These are phyloP conservation scores for Oncorhynchus kisutch DNA, from an alignment of 2,113 vertebrate genomes.

Conservation along the genomic window DNA sequence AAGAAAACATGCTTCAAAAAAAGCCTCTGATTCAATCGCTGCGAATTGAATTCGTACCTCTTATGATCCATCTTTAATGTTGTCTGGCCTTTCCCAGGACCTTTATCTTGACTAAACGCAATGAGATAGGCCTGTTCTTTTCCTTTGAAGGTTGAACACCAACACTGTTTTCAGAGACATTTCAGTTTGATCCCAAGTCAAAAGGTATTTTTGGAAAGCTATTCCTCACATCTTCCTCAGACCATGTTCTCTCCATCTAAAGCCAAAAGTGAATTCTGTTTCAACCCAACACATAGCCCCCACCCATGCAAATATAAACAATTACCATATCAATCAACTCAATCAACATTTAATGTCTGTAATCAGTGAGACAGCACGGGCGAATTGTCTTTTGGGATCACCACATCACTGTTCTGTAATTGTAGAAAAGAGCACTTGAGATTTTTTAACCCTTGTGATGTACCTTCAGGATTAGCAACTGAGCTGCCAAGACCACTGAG, in stretches of 20 bases:
- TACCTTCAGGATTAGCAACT: background rate
- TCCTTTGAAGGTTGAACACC: background rate
- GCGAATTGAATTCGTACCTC: background rate
- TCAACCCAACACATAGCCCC: background rate
- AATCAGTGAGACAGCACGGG: conserved; percentile 8
- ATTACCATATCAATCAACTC: conserved; percentile 23
- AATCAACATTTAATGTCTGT: conserved; percentile 18
- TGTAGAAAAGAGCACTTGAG: conserved; percentile 32
- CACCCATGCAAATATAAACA: background rate
- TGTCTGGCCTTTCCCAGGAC: background rate
- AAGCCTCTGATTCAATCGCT: background rate
- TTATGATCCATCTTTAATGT: background rate
- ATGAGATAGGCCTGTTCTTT: background rate
- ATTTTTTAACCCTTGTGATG: conserved; percentile 29
- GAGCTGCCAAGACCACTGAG: background rate
- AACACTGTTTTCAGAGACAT: background rate
- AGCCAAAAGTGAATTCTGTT: background rate
- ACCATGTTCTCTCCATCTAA: background rate
- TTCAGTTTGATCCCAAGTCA: background rate
- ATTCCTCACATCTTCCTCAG: background rate
- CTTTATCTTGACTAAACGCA: background rate
- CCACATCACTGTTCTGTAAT: conserved; percentile 20
- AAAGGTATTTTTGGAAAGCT: background rate
- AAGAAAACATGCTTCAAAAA: background rate
- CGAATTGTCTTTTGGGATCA: conserved; percentile 23